phyloP scores from a whole-genome alignment of 2,888 invertebrate genomes.

The Zootermopsis nevadensis region DNA sequence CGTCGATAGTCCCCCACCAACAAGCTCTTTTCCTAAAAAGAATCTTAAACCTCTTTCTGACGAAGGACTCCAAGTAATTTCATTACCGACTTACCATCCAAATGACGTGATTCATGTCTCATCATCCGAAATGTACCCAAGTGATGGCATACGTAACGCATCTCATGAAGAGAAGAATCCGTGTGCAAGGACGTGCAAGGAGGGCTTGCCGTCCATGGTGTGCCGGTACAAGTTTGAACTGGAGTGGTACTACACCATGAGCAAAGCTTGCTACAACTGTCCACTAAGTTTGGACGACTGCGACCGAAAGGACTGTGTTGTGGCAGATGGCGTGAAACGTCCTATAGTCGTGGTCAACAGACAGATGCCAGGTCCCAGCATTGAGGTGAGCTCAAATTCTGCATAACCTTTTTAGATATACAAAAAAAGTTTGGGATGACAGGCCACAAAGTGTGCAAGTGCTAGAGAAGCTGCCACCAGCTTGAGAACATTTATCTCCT shows the following conservation, averaged over 20 bases:
- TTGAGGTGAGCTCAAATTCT: slow-evolving; percentile 72
- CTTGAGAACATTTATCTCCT: too few relatives aligned
- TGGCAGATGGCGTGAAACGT: slow-evolving; percentile 83
- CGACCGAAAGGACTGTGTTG: slow-evolving; percentile 80
- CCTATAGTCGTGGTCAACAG: slow-evolving; percentile 84
- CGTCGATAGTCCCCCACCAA: too few relatives aligned
- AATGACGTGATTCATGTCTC: not conserved
- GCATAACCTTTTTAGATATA: too few relatives aligned
- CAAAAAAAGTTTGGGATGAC: too few relatives aligned
- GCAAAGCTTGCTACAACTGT: slow-evolving; percentile 89
- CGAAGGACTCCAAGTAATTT: not conserved
- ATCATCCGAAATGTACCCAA: not conserved
- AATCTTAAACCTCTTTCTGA: not conserved
- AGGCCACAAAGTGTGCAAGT: too few relatives aligned
- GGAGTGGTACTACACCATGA: slow-evolving; percentile 87
- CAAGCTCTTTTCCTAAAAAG: too few relatives aligned
- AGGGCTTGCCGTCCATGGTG: slow-evolving; percentile 70
- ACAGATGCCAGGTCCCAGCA: slow-evolving; percentile 86
- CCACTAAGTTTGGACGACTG: slow-evolving; percentile 82
- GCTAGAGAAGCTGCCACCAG: too few relatives aligned
- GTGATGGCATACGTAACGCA: not conserved
- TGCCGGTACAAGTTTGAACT: slow-evolving; percentile 80
- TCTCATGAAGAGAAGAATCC: slow-evolving; percentile 62
- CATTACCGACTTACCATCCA: not conserved
- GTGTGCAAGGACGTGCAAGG: slow-evolving; percentile 75